Base-by-base conservation (phyloP, 2,888 invertebrate genomes). In the Dryadula phaetusa region DNA sequence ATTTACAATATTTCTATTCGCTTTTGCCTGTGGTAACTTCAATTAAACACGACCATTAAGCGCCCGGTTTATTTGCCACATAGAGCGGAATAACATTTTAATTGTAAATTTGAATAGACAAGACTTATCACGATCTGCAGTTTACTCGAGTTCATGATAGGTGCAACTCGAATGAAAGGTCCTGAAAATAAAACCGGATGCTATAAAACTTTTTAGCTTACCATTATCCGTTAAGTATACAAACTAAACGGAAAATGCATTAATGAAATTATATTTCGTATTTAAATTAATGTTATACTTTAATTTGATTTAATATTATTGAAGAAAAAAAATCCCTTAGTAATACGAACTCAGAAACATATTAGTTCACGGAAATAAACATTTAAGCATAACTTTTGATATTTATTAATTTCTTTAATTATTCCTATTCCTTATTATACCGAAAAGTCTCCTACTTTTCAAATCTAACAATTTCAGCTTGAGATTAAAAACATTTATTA, bases 31-130 rank as follows among this genome's bases (percentile, higher is more conserved):
- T 52, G 16, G 52, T 16, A n/a, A 4, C 25, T 49, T 52, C 52
- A 52, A 52, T 52, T 52, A 49, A 49, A 28, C 28, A 49, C n/a
- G 28, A 49, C 28, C 16, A 49, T 49, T 49, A 52, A 52, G 28
- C 28, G 28, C 28, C 28, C 52, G 52, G 16, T 52, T 49, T 49
- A 49, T 49, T 49, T 32, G 16, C 52, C 32, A 32, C 52, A 52
- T 52, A 52, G 52, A 16, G 16, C 16, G 52, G 16, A 16, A 32
- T 49, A 52, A 52, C 52, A 52, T 52, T 52, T 52, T 52, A 52
- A 28, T 28, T 12, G 28, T 52, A 18, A 52, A 52, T 28, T 52
- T 52, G 52, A 52, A 52, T 52, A 52, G 28, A 10, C 28, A 32
- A 16, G 28, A 16, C 52, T 52, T 52, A 52, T 52, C 52, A 16